Conservation (phyloP, 1,140 invertebrate genomes). For the Rhyzopertha dominica region DNA sequence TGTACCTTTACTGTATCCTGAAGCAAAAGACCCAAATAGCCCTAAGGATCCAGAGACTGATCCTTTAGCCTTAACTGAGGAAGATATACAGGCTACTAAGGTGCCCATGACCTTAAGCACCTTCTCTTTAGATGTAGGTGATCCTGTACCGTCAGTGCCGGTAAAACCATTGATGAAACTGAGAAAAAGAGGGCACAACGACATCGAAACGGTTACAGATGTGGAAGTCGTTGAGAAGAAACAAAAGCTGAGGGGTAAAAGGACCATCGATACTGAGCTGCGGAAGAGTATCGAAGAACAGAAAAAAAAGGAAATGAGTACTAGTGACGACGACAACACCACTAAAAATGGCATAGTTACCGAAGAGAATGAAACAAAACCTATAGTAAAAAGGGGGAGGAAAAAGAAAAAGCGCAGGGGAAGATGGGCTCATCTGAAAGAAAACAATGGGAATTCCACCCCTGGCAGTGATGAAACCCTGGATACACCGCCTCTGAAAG, state of each 20-base stretch:
- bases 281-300: conserved; percentile 56
- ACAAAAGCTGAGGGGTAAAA: no score
- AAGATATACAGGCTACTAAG: background rate
- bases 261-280: conserved; percentile 48
- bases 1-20: conserved; percentile 14
- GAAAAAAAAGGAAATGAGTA: conserved; percentile 51
- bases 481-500: no score
- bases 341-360: no score
- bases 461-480: no score
- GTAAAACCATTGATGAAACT: conserved; percentile 2
- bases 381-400: conserved; percentile 17
- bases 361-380: conserved; percentile 21
- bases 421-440: no score
- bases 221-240: no score
- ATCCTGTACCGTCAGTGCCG: background rate
- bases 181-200: conserved; percentile 31
- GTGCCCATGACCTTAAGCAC: conserved; percentile 8
- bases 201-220: no score
- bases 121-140: conserved; percentile 11
- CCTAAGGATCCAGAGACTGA: conserved; percentile 17
- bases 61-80: conserved; percentile 11
- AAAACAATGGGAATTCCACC: no score
- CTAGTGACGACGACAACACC: conserved; percentile 54
- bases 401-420: conserved; percentile 16
- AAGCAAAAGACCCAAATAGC: background rate